Conservation (phyloP, 2,797 vertebrate species). For the Microctenopoma stevenorrisi region DNA sequence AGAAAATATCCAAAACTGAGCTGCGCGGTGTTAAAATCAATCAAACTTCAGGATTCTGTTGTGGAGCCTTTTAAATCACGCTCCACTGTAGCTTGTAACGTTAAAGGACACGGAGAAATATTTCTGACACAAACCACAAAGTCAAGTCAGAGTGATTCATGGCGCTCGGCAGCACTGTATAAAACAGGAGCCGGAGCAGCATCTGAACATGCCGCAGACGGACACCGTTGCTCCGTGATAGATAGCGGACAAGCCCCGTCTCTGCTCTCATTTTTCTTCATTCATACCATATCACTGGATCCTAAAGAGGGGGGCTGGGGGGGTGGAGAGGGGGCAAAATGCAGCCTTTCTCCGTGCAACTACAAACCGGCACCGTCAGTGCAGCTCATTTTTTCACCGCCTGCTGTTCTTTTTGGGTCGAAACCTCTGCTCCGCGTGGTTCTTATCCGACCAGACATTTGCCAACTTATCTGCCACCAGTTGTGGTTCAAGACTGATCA, state of each 20-base stretch:
- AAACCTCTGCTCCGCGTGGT: constrained; percentile 22
- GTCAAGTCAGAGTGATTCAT: constrained; percentile 84
- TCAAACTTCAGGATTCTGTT: constrained; percentile 30
- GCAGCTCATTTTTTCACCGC: constrained; percentile 60
- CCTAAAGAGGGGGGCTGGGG: constrained; percentile 12
- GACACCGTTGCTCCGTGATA: constrained; percentile 82
- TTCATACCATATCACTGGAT: constrained; percentile 73
- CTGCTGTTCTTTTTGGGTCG: constrained; percentile 39
- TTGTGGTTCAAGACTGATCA: constrained; percentile 15
- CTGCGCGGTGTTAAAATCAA: constrained; percentile 50
- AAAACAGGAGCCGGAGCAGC: constrained; percentile 76
- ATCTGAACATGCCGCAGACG: constrained; percentile 72
- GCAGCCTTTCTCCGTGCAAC: constrained; percentile 15
- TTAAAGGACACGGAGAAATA: constrained; percentile 84
- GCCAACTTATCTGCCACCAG: constrained; percentile 1
- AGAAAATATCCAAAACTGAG: constrained; percentile 22
- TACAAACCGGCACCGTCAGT: constrained; percentile 64
- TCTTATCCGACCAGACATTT: constrained; percentile 23
- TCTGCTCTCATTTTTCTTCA: constrained; percentile 90
- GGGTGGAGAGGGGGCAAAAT: not conserved
- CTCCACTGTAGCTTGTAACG: constrained; percentile 65
- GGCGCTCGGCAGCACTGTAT: constrained; percentile 82
- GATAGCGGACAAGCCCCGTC: constrained; percentile 86
- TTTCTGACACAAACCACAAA: constrained; percentile 85
- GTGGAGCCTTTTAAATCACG: constrained; percentile 85